Conservation (phyloP, 2,888 invertebrate genomes). For the Mantis religiosa region DNA sequence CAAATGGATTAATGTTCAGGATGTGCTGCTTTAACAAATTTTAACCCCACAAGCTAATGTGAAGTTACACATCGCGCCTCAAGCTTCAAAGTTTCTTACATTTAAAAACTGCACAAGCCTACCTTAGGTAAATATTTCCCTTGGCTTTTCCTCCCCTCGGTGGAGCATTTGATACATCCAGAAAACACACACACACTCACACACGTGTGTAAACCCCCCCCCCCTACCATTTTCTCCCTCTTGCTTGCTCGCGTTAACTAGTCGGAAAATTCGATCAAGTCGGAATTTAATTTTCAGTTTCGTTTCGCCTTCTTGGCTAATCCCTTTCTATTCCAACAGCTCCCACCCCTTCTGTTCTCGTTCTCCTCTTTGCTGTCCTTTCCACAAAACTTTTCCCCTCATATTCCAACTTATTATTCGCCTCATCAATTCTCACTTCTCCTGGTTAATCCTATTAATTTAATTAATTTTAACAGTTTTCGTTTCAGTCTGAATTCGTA, state of each 20-base stretch:
- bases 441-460: not conserved
- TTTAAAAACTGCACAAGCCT: not conserved
- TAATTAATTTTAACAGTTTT: not conserved
- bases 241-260: not conserved
- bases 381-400: not conserved
- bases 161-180: not conserved
- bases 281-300: not conserved
- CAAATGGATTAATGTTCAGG: too few relatives aligned
- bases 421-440: not conserved
- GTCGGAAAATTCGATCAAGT: not conserved
- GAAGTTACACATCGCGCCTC: too few relatives aligned
- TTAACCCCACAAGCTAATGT: too few relatives aligned
- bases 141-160: not conserved
- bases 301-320: not conserved
- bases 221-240: not conserved
- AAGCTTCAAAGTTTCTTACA: too few relatives aligned
- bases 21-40: too few relatives aligned
- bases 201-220: not conserved
- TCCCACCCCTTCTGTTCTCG: not conserved
- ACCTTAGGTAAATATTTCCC: not conserved
- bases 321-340: not conserved
- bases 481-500: not conserved
- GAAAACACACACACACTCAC: not conserved
- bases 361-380: not conserved
- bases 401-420: not conserved